These are phyloP conservation scores for Zeugodacus cucurbitae DNA, from an alignment of 1,140 invertebrate genomes.

Conservation along the genomic window DNA sequence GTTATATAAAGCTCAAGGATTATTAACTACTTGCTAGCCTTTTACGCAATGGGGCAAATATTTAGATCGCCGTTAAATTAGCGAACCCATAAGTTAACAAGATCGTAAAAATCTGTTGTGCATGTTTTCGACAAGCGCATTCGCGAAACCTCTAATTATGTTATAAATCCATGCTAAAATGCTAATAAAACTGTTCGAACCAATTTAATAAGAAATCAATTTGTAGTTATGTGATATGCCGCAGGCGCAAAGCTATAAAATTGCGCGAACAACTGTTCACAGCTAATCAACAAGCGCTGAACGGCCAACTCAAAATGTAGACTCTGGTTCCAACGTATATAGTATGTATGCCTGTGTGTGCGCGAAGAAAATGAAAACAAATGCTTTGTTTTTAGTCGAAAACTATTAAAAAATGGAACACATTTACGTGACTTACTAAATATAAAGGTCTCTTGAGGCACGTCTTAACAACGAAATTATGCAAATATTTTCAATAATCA, in stretches of 20 bases:
- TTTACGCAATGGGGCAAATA: neutral
- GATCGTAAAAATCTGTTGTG: neutral
- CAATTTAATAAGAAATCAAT: conserved; percentile 33
- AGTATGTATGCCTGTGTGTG: neutral
- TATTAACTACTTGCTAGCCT: neutral
- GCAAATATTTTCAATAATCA: neutral
- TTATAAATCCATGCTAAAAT: conserved; percentile 12
- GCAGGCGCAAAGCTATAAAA: conserved; percentile 28
- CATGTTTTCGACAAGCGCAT: neutral
- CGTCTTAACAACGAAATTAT: conserved; percentile 24
- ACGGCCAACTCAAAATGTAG: neutral
- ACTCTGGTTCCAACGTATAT: neutral
- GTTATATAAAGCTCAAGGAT: neutral
- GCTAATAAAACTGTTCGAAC: conserved; percentile 18
- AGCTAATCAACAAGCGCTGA: neutral
- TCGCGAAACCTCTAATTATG: conserved; percentile 25
- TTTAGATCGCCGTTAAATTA: neutral
- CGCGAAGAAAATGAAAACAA: neutral
- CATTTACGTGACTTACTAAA: neutral
- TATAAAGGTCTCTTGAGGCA: neutral
- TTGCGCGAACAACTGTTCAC: conserved; percentile 20
- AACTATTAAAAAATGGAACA: conserved; percentile 11
- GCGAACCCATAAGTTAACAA: neutral
- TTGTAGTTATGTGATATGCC: conserved; percentile 25
- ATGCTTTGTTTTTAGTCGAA: neutral